phyloP scores from a whole-genome alignment of 2,797 vertebrate species.

The Delichon dasypus region DNA sequence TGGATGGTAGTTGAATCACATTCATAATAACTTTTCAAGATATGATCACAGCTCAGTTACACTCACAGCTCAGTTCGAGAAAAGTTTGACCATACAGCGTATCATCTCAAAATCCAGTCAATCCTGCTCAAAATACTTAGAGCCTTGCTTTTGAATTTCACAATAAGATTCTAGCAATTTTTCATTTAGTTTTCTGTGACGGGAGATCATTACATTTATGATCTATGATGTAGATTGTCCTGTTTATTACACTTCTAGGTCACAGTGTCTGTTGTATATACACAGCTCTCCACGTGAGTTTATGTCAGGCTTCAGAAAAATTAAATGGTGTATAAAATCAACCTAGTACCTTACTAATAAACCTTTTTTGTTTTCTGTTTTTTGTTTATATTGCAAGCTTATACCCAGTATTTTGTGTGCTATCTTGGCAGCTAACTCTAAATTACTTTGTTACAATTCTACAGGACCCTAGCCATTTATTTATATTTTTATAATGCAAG shows the following conservation, averaged over 20 bases:
- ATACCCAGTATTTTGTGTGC: not conserved
- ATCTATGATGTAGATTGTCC: not conserved
- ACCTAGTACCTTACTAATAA: not conserved
- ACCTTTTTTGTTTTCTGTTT: not conserved
- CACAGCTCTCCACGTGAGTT: not conserved
- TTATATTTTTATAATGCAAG: not conserved
- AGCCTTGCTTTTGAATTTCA: not conserved
- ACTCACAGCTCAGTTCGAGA: not conserved
- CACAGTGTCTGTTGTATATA: not conserved
- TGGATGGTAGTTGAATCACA: not conserved
- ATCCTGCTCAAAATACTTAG: not conserved
- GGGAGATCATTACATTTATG: not conserved
- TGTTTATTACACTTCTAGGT: not conserved
- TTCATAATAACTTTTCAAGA: not conserved
- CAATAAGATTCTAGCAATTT: not conserved
- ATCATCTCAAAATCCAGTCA: not conserved
- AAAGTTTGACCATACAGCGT: not conserved
- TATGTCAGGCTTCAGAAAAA: not conserved
- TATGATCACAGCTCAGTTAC: not conserved
- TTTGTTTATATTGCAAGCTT: not conserved
- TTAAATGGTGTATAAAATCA: not conserved
- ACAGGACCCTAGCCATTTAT: not conserved
- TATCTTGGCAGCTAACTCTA: not conserved
- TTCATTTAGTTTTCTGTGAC: not conserved
- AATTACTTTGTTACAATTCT: not conserved